Evolutionary conservation across 2,113 vertebrate genomes (phyloP).

Genomic region (Ailurus styani): DNA sequence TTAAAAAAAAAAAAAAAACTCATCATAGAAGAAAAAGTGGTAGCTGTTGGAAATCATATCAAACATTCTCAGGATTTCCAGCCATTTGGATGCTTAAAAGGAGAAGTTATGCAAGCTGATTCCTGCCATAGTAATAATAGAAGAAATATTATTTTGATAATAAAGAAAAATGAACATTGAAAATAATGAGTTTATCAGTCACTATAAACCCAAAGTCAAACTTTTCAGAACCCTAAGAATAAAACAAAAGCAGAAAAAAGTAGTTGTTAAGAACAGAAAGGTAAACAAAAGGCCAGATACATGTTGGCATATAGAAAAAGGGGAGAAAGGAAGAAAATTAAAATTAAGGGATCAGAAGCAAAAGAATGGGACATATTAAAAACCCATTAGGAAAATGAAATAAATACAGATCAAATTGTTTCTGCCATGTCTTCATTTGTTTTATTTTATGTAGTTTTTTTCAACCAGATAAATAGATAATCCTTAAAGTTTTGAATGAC

Average conservation of each 20-base stretch:
- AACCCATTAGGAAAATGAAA: not conserved
- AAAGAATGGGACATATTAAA: not conserved
- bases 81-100: not conserved
- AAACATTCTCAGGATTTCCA: not conserved
- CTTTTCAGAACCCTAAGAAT: not conserved
- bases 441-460: not conserved
- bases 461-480: not conserved
- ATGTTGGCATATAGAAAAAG: not conserved
- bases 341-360: not conserved
- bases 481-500: not conserved
- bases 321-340: not conserved
- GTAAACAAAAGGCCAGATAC: not conserved
- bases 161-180: not conserved
- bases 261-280: not conserved
- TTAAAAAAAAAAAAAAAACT: not conserved
- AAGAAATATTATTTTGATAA: not conserved
- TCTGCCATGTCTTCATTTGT: not conserved
- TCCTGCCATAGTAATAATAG: not conserved
- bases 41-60: not conserved
- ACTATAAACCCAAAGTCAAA: not conserved
- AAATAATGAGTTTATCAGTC: not conserved
- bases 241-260: not conserved
- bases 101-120: not conserved
- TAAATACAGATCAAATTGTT: not conserved
- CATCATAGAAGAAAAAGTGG: not conserved